phyloP scores from a whole-genome alignment of 2,797 vertebrate species.

The Enteromius radiatus region DNA sequence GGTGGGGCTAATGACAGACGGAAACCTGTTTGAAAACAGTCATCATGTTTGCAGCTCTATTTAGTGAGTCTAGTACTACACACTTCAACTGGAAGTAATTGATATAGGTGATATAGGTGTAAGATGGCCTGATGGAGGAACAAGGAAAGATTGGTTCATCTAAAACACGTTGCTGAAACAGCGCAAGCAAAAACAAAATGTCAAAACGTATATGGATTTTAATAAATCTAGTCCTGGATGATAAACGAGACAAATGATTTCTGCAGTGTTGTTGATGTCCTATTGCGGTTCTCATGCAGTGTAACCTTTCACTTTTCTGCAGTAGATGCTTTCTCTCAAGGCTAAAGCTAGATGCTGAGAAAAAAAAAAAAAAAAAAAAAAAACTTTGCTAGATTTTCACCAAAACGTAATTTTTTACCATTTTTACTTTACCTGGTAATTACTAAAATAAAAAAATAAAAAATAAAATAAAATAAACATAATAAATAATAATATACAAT shows the following conservation, averaged over 20 bases:
- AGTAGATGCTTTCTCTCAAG: neutral
- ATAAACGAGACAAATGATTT: neutral
- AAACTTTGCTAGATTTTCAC: neutral
- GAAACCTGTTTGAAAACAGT: neutral
- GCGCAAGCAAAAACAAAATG: neutral
- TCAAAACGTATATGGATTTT: neutral
- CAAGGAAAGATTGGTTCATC: neutral
- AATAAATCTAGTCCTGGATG: neutral
- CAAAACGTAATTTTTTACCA: neutral
- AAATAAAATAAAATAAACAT: no score
- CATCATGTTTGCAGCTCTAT: neutral
- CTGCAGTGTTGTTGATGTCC: neutral
- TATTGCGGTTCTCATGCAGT: constrained; percentile 1
- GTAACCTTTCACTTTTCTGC: constrained; percentile 18
- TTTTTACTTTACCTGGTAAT: neutral
- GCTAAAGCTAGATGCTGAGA: neutral
- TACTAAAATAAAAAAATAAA: neutral
- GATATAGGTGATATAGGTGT: neutral
- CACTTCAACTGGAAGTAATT: neutral
- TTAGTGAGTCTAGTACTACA: neutral
- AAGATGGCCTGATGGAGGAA: neutral
- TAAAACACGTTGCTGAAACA: neutral
- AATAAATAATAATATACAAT: no score
- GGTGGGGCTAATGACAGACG: neutral
- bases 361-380: neutral